phyloP scores from a whole-genome alignment of 2,113 vertebrate species.

The Salvelinus sp. region DNA sequence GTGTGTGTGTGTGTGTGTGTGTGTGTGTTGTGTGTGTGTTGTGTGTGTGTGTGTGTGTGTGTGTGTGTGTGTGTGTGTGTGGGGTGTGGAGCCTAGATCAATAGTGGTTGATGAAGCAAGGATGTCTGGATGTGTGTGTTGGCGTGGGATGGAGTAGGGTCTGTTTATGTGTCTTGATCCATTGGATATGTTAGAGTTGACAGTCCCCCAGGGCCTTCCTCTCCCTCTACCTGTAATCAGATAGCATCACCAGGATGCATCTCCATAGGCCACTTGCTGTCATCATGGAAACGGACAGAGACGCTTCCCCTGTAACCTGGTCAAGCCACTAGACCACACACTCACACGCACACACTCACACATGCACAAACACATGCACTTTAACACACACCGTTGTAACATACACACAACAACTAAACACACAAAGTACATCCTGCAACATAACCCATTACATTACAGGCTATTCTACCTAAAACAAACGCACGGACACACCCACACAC shows the following conservation, averaged over 20 bases:
- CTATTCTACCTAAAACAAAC: constrained; percentile 33
- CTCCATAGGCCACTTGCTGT: constrained; percentile 55
- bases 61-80: no score
- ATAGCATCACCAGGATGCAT: constrained; percentile 55
- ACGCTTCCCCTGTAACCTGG: constrained; percentile 41
- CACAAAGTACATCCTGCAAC: neutral
- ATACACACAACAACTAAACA: neutral
- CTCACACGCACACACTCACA: constrained; percentile 7
- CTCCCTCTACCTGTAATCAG: constrained; percentile 40
- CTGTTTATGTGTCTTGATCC: constrained; percentile 17
- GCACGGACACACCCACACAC: constrained; percentile 15
- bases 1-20: no score
- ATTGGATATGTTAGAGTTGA: constrained; percentile 24
- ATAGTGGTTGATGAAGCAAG: no score
- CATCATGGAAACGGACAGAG: constrained; percentile 54
- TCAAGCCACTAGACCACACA: constrained; percentile 31
- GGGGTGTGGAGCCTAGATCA: no score
- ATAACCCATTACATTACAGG: constrained; percentile 24
- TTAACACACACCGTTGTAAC: neutral
- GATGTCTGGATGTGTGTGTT: neutral
- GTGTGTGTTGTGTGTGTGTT: no score
- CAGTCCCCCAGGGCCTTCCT: no score
- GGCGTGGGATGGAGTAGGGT: neutral
- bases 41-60: no score
- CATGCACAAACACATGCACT: constrained; percentile 1